Base-by-base conservation (phyloP, 2,113 vertebrate genomes). In the Ranitomeya imitator region DNA sequence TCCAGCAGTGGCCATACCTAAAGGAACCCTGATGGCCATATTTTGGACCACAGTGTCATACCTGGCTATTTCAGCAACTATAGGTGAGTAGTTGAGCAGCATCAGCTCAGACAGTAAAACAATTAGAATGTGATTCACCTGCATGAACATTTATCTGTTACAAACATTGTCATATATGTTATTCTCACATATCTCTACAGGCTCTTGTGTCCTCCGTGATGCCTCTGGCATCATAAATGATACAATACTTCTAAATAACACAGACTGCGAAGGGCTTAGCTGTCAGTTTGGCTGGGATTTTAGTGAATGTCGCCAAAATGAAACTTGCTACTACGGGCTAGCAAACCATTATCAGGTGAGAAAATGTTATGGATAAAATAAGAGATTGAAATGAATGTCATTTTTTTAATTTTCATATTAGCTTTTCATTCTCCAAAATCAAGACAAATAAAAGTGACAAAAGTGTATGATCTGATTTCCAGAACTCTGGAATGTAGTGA, bases 251-350 rank as follows among this genome's bases (percentile, higher is more conserved):
- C 69, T 89, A 45, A 95, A 94, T 78, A n/a, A 57, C 69, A 93
- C 86, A 0, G 90, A 61, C 0, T 96, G 94, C 54, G 87, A 93
- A 6, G 93, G 93, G 21, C 78, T 93, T 69, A 92, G 85, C n/a
- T 95, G 94, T 79, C n/a, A 54, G 0, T 81, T 93, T 11, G 94
- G 94, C 86, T 96, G 94, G 94, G 93, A 95, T 91, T 96, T 96
- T 86, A 93, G 93, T 0, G 60, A 89, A 7, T 96, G 94, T 59
- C 31, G 51, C 16, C 23, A 91, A 60, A 89, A 88, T 5, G 71
- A 86, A 9, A 78, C 90, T 26, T 97, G 95, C 54, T 0, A 21
- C 5, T 94, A 79, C 57, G 95, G 94, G 0, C 90, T 96, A 19
- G 89, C 92, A 85, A 94, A 95, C 69, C 92, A 83, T 63, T 87